Conservation (phyloP, 2,888 invertebrate species). For the Cosmia pyralina region DNA sequence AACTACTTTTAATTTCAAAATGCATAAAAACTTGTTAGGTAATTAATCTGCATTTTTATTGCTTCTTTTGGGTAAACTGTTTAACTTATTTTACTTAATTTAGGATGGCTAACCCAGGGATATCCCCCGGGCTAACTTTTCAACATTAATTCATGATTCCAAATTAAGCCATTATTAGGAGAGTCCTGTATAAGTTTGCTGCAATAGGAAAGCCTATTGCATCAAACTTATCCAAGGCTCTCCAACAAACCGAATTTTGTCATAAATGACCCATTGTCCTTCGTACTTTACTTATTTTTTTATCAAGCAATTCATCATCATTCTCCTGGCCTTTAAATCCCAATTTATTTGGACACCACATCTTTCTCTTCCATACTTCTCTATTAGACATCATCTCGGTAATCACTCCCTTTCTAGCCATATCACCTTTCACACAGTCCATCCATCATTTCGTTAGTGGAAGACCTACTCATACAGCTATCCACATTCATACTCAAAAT, state of each 20-base stretch:
- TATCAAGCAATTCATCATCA: neutral
- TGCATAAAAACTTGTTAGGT: conserved; percentile 17
- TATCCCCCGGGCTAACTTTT: neutral
- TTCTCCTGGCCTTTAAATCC: neutral
- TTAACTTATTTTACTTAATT: too few relatives aligned
- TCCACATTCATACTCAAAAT: too few relatives aligned
- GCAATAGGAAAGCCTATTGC: too few relatives aligned
- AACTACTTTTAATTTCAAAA: neutral
- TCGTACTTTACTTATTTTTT: neutral
- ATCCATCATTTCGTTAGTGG: neutral
- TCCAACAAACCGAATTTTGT: neutral
- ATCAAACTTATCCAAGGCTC: neutral
- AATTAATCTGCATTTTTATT: conserved; percentile 1
- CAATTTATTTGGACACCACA: neutral
- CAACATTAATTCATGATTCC: too few relatives aligned
- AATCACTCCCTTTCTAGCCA: neutral
- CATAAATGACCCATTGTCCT: neutral
- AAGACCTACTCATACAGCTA: too few relatives aligned
- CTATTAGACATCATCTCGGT: neutral
- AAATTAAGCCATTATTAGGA: too few relatives aligned
- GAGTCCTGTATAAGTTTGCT: too few relatives aligned
- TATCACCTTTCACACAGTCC: neutral
- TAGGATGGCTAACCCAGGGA: too few relatives aligned
- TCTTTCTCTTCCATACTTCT: neutral
- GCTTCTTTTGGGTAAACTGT: neutral